A percentile compares a stretch with the other conserved stretches of the same genome.
Evolutionary conservation across 1,140 invertebrate genomes (phyloP).

Genomic region (Colletes gigas): DNA sequence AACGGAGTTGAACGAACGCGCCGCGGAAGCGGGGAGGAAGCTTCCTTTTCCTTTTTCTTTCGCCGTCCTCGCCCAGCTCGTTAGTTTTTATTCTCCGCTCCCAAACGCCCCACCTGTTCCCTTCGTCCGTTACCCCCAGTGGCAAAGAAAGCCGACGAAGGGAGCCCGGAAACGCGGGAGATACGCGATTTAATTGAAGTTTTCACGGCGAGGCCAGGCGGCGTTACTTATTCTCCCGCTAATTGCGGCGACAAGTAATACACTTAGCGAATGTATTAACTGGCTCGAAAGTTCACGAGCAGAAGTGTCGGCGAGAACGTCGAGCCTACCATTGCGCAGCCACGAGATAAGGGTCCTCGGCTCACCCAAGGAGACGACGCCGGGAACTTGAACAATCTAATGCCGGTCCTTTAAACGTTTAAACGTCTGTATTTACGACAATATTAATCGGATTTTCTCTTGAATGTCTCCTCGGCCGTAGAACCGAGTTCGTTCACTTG

Average conservation of each 20-base stretch:
- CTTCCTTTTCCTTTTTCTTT: constrained; percentile 49
- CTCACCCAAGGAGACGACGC: background rate
- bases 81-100: constrained; percentile 32
- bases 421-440: constrained; percentile 26
- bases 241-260: constrained; percentile 67
- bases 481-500: background rate
- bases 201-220: constrained; percentile 28
- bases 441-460: constrained; percentile 29
- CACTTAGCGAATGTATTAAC: constrained; percentile 64
- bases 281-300: constrained; percentile 39
- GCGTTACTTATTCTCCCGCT: constrained; percentile 64
- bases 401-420: constrained; percentile 4
- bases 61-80: constrained; percentile 32
- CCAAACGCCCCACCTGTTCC: no score
- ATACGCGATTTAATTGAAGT: constrained; percentile 63
- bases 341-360: constrained; percentile 24
- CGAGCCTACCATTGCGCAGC: constrained; percentile 5
- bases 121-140: no score
- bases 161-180: constrained; percentile 6
- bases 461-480: background rate
- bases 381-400: constrained; percentile 32
- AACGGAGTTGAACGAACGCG: constrained; percentile 38
- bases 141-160: constrained; percentile 24
- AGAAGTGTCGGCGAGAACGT: constrained; percentile 18
- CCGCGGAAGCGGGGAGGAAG: constrained; percentile 12